Evolutionary conservation across 2,113 vertebrate species (phyloP).

Genomic region (Hippoglossus stenolepis): DNA sequence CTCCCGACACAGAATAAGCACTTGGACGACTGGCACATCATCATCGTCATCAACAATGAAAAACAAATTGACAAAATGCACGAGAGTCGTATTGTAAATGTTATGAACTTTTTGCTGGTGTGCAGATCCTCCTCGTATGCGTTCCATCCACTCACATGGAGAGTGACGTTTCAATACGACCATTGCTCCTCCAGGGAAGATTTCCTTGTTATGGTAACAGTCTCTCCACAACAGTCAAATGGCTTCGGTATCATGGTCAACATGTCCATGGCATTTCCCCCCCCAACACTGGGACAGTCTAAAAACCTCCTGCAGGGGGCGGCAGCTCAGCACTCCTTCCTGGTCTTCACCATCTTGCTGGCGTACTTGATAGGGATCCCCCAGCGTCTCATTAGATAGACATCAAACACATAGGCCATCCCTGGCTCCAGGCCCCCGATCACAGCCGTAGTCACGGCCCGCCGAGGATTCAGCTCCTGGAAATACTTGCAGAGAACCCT

Average conservation of each 20-base stretch:
- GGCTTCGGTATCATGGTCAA: conserved; percentile 70
- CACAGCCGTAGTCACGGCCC: conserved; percentile 89
- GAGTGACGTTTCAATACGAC: conserved; percentile 37
- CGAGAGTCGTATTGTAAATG: conserved; percentile 61
- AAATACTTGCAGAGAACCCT: conserved; percentile 93
- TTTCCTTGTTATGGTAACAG: conserved; percentile 60
- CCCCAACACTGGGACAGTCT: conserved; percentile 61
- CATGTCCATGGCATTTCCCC: conserved; percentile 60
- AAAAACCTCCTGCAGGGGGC: conserved; percentile 65
- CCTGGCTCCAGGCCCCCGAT: conserved; percentile 86
- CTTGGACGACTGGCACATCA: conserved; percentile 73
- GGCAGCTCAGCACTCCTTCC: conserved; percentile 87
- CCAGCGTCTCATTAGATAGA: conserved; percentile 91
- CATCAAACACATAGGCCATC: conserved; percentile 87
- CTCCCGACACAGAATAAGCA: conserved; percentile 65
- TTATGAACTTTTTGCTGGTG: conserved; percentile 77
- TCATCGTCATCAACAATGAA: conserved; percentile 65
- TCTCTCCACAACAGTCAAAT: conserved; percentile 70
- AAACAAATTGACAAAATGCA: conserved; percentile 69
- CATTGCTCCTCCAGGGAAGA: conserved; percentile 50
- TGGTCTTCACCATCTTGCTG: conserved; percentile 90
- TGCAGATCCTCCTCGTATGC: conserved; percentile 62
- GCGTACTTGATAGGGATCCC: conserved; percentile 89
- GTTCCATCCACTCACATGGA: conserved; percentile 47
- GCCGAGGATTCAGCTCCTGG: conserved; percentile 86